phyloP scores from a whole-genome alignment of 1,140 invertebrate species.

The Scaptomyza pallida region DNA sequence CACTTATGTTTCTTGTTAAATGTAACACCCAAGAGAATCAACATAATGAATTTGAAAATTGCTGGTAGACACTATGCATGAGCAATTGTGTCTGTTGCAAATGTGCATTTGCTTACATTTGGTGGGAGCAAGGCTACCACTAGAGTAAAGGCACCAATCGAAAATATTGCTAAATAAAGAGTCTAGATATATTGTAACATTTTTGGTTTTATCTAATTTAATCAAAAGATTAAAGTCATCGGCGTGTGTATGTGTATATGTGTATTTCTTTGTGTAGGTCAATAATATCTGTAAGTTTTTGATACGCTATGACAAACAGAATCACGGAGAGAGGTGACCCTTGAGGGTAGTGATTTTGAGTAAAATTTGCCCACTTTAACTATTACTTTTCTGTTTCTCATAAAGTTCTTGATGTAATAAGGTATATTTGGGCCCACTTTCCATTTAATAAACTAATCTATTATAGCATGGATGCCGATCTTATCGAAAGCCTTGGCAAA shows the following conservation, averaged over 20 bases:
- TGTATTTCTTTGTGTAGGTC: conserved; percentile 23
- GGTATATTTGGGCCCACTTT: conserved; percentile 35
- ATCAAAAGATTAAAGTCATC: conserved; percentile 25
- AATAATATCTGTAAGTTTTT: conserved; percentile 20
- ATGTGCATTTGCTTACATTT: conserved; percentile 39
- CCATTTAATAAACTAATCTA: conserved; percentile 28
- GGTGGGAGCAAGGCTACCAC: conserved; percentile 8
- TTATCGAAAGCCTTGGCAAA: conserved; percentile 42
- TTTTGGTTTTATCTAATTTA: conserved; percentile 15
- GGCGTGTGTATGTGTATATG: conserved; percentile 12
- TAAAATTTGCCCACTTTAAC: conserved; percentile 4
- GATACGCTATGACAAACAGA: conserved; percentile 20
- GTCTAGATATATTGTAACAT: conserved; percentile 1
- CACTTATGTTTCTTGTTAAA: conserved; percentile 6
- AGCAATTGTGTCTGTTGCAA: conserved; percentile 21
- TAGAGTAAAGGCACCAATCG: conserved; percentile 16
- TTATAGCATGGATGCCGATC: conserved; percentile 22
- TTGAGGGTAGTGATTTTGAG: conserved; percentile 21
- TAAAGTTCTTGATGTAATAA: conserved; percentile 30
- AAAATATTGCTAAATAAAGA: conserved; percentile 15
- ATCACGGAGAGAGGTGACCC: conserved; percentile 29
- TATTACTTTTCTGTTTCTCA: conserved; percentile 32
- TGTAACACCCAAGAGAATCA: conserved; percentile 13
- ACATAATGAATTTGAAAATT: neutral
- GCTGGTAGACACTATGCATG: neutral